Evolutionary conservation across 2,888 invertebrate species (phyloP).

Genomic region (Melipona bicolor): DNA sequence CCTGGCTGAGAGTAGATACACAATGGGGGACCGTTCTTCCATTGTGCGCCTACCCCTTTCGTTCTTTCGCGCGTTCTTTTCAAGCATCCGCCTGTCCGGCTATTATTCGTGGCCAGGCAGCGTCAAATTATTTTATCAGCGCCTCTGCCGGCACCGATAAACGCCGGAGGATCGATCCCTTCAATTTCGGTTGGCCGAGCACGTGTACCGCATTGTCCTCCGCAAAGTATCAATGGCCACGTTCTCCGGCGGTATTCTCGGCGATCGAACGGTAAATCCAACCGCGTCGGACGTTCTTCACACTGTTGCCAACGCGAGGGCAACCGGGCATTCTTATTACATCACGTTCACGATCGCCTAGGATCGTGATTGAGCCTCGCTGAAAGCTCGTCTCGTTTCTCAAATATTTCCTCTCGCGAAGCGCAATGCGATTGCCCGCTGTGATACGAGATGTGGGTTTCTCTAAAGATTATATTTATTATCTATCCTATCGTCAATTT

Average conservation of each 20-base stretch:
- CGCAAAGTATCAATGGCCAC: constrained; percentile 1
- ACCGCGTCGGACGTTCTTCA: constrained; percentile 7
- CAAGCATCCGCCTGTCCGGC: constrained; percentile 45
- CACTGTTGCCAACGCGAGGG: background rate
- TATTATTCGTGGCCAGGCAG: constrained; percentile 64
- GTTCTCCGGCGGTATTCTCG: background rate
- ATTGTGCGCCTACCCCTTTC: constrained; percentile 71
- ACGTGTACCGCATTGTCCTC: constrained; percentile 41
- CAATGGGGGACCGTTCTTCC: constrained; percentile 73
- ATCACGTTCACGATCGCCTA: background rate
- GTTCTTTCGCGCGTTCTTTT: constrained; percentile 59
- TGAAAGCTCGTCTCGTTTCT: constrained; percentile 7
- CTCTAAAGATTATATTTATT: background rate
- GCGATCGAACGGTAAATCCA: background rate
- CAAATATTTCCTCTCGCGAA: background rate
- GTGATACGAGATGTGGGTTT: background rate
- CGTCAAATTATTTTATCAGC: constrained; percentile 73
- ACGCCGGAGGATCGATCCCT: constrained; percentile 60
- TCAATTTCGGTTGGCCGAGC: constrained; percentile 46
- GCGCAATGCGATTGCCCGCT: background rate
- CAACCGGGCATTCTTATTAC: background rate
- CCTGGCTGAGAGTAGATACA: constrained; percentile 62
- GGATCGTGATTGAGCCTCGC: background rate
- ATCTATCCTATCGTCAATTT: background rate
- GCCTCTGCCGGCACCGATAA: constrained; percentile 62